Conservation (phyloP, 2,888 invertebrate species). For the Trissoscelio sp. region DNA sequence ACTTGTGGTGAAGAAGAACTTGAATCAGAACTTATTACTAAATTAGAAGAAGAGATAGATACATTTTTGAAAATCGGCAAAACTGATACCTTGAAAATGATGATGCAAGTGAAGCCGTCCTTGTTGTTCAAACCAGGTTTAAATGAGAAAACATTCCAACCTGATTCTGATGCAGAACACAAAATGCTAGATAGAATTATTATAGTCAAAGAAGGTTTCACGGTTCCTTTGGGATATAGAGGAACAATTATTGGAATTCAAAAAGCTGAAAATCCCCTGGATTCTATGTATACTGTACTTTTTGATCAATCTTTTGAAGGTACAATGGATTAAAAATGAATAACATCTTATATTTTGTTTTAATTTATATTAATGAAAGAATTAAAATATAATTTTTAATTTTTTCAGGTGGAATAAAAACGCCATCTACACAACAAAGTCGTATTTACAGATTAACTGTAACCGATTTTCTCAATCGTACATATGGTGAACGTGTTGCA, state of each 20-base stretch:
- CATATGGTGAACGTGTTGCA: constrained; percentile 83
- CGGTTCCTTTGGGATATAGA: constrained; percentile 91
- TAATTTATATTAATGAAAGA: no score
- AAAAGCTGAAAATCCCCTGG: constrained; percentile 84
- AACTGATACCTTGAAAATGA: constrained; percentile 84
- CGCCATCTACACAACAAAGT: constrained; percentile 83
- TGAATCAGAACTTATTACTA: constrained; percentile 87
- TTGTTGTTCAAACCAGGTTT: constrained; percentile 87
- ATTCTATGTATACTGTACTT: constrained; percentile 90
- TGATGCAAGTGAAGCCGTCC: constrained; percentile 92
- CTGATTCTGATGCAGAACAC: constrained; percentile 88
- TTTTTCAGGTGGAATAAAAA: constrained; percentile 85
- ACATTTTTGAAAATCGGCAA: constrained; percentile 69
- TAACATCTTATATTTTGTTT: no score
- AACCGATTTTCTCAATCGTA: constrained; percentile 86
- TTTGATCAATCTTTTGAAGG: constrained; percentile 90
- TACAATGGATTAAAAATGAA: constrained; percentile 1
- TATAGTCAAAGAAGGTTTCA: constrained; percentile 89
- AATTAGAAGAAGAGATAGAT: constrained; percentile 85
- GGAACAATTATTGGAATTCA: constrained; percentile 93
- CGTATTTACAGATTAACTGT: constrained; percentile 85
- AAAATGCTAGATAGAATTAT: constrained; percentile 93
- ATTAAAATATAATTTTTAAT: background rate
- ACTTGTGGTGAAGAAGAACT: constrained; percentile 89
- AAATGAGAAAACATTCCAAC: constrained; percentile 85